phyloP scores from a whole-genome alignment of 2,797 vertebrate genomes.

The Tapirus indicus region DNA sequence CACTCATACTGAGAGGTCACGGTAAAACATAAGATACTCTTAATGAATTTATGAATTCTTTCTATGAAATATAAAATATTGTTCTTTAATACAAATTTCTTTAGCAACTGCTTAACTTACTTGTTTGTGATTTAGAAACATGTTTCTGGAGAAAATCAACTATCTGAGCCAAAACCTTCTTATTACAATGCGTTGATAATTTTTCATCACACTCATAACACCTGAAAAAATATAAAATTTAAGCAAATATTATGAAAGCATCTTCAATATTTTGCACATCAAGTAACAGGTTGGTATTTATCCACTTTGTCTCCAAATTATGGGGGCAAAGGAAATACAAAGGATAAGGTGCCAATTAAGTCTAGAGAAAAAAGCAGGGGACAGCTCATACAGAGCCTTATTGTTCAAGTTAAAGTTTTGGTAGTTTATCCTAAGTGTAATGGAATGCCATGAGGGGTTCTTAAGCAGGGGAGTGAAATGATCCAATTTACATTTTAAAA shows the following conservation, averaged over 20 bases:
- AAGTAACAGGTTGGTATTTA: constrained; percentile 13
- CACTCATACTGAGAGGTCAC: neutral
- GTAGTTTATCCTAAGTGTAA: neutral
- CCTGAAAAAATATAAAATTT: constrained; percentile 88
- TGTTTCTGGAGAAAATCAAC: constrained; percentile 98
- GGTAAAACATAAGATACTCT: constrained; percentile 45
- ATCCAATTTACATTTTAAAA: constrained; percentile 34
- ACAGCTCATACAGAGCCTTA: neutral
- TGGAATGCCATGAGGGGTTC: neutral
- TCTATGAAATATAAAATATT: constrained; percentile 20
- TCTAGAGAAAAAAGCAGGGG: neutral
- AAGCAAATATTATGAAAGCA: constrained; percentile 56
- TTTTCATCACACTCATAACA: constrained; percentile 99
- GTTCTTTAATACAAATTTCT: constrained; percentile 26
- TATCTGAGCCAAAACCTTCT: constrained; percentile 97
- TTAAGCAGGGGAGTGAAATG: neutral
- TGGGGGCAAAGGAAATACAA: neutral
- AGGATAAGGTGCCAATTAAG: neutral
- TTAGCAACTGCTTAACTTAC: constrained; percentile 88
- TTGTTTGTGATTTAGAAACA: constrained; percentile 94
- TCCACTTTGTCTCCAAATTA: constrained; percentile 22
- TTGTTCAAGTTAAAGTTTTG: neutral
- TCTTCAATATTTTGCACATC: constrained; percentile 27
- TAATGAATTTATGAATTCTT: constrained; percentile 4
- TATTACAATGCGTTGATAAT: constrained; percentile 97